Percentiles rank a stretch among this genome's conserved stretches.
Evolutionary conservation across 1,140 invertebrate species (phyloP).

Genomic region (Cephus cinctus): DNA sequence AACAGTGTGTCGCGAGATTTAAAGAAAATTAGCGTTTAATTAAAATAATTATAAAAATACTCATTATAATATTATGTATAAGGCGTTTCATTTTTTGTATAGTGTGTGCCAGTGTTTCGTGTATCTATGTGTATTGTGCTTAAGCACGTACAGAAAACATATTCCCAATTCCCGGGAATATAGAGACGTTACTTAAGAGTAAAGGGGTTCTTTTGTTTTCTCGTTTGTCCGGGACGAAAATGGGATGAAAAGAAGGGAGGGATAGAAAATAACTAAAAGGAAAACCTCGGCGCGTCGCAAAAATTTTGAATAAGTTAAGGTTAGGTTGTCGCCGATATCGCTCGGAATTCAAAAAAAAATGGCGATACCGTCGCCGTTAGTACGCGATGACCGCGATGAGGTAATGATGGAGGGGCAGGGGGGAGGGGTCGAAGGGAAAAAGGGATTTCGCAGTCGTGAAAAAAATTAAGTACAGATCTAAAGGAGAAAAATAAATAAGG

Average conservation of each 20-base stretch:
- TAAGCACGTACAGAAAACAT: slow-evolving; percentile 38
- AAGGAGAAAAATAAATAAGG: neutral
- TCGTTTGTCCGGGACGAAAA: slow-evolving; percentile 15
- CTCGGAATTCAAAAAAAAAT: too few species aligned
- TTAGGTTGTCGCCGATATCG: slow-evolving; percentile 11
- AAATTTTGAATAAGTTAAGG: slow-evolving; percentile 17
- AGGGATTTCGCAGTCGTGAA: neutral
- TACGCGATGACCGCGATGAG: neutral
- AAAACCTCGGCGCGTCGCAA: slow-evolving; percentile 3
- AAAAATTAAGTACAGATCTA: too few species aligned
- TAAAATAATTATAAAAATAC: slow-evolving; percentile 21
- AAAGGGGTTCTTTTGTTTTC: slow-evolving; percentile 5
- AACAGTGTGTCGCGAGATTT: slow-evolving; percentile 4
- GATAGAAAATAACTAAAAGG: too few species aligned
- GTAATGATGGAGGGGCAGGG: neutral
- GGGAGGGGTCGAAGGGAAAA: neutral
- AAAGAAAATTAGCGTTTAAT: slow-evolving; percentile 25
- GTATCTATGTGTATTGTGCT: too few species aligned
- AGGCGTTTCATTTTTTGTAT: neutral
- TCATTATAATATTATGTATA: slow-evolving; percentile 13
- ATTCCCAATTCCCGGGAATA: slow-evolving; percentile 33
- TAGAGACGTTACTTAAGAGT: slow-evolving; percentile 8
- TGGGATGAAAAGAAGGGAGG: neutral
- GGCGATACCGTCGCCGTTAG: slow-evolving; percentile 13
- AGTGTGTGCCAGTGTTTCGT: slow-evolving; percentile 18